Base-by-base conservation (phyloP, 64 coral and sea anemone species). In the Pocillopora damicornis region DNA sequence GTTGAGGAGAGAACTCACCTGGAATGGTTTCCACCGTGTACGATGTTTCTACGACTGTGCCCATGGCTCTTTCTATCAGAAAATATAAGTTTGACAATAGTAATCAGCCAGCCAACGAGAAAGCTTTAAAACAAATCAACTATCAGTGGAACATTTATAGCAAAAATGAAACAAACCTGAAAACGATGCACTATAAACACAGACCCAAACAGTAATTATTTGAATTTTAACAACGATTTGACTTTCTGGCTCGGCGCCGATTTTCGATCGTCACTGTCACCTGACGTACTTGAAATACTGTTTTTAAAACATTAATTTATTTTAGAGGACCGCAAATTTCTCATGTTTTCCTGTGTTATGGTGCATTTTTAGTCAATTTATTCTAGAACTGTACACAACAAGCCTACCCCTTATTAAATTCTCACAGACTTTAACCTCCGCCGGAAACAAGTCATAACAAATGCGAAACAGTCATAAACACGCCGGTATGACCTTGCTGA, bases 21-120 rank as follows among this genome's bases (percentile, higher is more conserved):
- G 81, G 81, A 26, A 85, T 66, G 4, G 81, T 85, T 72, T 66
- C 42, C 22, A 85, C 58, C 2, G 81, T 85, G 42, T 71, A 85
- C 2, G 81, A 85, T n/a, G 11, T 42, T 72, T 85, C 81, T 20
- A 85, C 63, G 23, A 85, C 81, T 2, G 81, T 85, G 17, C 64
- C 61, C 81, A 85, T 85, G 17, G 81, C 63, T 72, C 59, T 12
- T 4, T 30, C 65, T 85, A 63, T n/a, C 17, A 66, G 0, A 37
- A 51, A 58, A 85, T 72, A 66, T n/a, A 85, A 85, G 72, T 22
- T n/a, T 56, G 15, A 72, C 66, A 11, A 42, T 42, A 2, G 15
- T 22, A 57, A 58, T 85, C 56, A 58, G 81, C 14, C 20, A 51
- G 18, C 35, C 30, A 13, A 20, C 30, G 6, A 8, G 14, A 20